Conservation (phyloP, 2,888 invertebrate species). For the Epsilonema sp. region DNA sequence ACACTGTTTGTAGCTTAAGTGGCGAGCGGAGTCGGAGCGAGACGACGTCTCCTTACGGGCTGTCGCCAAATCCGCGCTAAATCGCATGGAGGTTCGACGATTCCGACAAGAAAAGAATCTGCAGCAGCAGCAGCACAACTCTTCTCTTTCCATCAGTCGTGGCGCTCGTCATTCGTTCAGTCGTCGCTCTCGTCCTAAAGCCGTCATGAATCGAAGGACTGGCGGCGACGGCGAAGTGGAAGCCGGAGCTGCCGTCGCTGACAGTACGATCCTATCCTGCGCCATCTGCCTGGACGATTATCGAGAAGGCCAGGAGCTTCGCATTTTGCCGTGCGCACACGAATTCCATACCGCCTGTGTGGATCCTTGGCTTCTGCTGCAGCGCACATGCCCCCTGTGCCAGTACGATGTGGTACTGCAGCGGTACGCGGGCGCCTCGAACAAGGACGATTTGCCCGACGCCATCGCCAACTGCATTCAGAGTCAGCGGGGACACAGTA, state of each 20-base stretch:
- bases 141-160: too few species aligned
- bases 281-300: conserved; percentile 36
- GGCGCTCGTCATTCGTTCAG: neutral
- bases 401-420: conserved; percentile 31
- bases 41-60: neutral
- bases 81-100: conserved; percentile 23
- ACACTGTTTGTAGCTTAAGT: neutral
- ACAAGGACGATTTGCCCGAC: neutral
- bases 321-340: conserved; percentile 32
- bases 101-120: too few species aligned
- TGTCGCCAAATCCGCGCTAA: conserved; percentile 22
- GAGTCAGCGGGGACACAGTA: neutral
- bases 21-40: neutral
- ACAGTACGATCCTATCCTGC: conserved; percentile 18
- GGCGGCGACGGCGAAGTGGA: too few species aligned
- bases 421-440: conserved; percentile 1
- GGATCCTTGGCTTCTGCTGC: conserved; percentile 33
- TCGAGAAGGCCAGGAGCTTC: conserved; percentile 29
- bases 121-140: too few species aligned
- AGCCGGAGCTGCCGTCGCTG: neutral
- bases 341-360: conserved; percentile 35
- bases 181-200: too few species aligned
- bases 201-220: too few species aligned
- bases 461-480: neutral
- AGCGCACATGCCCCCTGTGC: conserved; percentile 35